Evolutionary conservation across 2,113 vertebrate species (phyloP), one percentile per base, ranked within the genome.

Genomic region (Leptodactylus fuscus): DNA sequence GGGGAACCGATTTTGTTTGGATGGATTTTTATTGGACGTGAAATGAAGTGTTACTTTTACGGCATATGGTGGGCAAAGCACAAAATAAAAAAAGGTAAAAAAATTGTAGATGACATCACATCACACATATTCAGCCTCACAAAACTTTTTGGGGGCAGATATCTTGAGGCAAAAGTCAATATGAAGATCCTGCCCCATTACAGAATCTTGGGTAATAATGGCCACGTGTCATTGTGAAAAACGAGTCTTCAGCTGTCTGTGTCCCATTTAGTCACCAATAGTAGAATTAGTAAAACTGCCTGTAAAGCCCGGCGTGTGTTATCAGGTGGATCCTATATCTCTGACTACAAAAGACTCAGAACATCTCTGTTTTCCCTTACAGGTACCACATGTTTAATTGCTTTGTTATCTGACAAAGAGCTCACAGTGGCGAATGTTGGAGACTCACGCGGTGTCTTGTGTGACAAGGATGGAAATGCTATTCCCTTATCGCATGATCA

Each of bases 381-480:
- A 99, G 98, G 98, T 41, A 99, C 98, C 0, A 99, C 98, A 0
- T 99, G 98, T 90, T 90, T 99, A 93, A 96, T 99, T 73, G 98
- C 97, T 0, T 92, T 99, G 27, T 87, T 99, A 18, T 98, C 97
- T 0, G 97, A 99, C 78, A 98, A 98, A 88, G 96, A 98, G 83
- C 92, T 99, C 67, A 98, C 95, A 0, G 98, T 99, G 89, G 98
- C 97, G 89, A 99, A 99, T 0, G 98, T 99, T 0, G 98, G 98
- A 0, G 98, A 99, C 87, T 99, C 98, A 0, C 94, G 98, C 0
- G 98, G 97, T 0, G 98, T 99, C 8, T 90, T 99, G 15, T 99
- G 98, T 1, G 98, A 99, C 93, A 98, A 98, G 94, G 95, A 98
- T 0, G 98, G 98, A 34, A 98, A 98, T 0, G 97, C 97, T 53